Percentiles rank a stretch among this genome's conserved stretches.
phyloP scores from a whole-genome alignment of 2,113 vertebrate genomes.

The Nibea albiflora region DNA sequence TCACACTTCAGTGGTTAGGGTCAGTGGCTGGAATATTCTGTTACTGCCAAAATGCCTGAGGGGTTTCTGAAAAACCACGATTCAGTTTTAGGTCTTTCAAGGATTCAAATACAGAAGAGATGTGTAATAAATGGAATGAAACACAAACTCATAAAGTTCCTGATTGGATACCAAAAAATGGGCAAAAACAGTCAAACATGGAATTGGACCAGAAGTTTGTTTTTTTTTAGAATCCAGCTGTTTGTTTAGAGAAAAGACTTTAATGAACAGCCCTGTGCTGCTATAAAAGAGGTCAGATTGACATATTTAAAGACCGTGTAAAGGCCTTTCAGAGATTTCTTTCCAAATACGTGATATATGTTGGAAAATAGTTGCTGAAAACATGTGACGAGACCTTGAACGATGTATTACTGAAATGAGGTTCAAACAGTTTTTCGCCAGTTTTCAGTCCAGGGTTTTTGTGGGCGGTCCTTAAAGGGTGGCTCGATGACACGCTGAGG shows the following conservation, averaged over 20 bases:
- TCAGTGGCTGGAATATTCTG: not conserved
- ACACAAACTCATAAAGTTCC: not conserved
- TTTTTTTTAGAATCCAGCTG: not conserved
- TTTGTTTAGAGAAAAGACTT: not conserved
- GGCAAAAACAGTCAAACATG: no score
- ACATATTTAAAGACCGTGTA: not conserved
- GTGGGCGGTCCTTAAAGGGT: no score
- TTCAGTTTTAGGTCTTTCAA: not conserved
- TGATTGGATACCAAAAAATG: not conserved
- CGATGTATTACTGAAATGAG: no score
- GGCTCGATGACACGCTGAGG: no score
- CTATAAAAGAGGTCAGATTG: not conserved
- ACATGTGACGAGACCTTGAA: no score
- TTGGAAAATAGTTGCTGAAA: no score
- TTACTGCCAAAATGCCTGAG: not conserved
- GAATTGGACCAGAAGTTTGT: not conserved
- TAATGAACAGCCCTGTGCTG: not conserved
- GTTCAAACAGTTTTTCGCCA: no score
- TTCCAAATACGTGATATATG: no score
- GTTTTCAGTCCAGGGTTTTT: no score
- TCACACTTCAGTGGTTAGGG: not conserved
- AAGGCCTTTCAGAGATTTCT: no score
- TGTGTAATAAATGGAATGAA: not conserved
- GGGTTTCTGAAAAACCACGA: not conserved
- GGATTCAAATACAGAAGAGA: not conserved